Evolutionary conservation across 2,797 vertebrate species (phyloP).

Genomic region (Huso huso): DNA sequence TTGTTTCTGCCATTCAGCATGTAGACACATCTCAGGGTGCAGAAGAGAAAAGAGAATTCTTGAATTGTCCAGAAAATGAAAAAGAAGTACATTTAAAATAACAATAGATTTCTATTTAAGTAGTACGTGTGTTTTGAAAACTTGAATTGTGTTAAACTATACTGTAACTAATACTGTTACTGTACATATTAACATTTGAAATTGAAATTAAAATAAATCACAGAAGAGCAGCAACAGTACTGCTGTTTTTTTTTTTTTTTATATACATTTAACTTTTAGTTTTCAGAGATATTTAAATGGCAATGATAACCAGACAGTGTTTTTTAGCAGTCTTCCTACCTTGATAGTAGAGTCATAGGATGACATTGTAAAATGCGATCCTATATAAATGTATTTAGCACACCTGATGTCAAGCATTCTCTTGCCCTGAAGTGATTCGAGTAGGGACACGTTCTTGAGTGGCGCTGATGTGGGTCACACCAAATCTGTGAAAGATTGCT

Average conservation of each 20-base stretch:
- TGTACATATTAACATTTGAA: background rate
- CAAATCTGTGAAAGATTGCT: no score
- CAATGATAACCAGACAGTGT: background rate
- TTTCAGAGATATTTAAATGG: no score
- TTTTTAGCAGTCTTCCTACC: background rate
- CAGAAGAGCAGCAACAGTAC: no score
- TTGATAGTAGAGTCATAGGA: background rate
- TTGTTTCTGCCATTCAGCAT: slow-evolving; percentile 14
- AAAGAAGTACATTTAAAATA: background rate
- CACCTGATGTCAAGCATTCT: no score
- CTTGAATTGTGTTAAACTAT: background rate
- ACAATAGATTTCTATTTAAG: background rate
- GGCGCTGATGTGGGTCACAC: no score
- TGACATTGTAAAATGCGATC: no score
- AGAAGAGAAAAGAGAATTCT: slow-evolving; percentile 12
- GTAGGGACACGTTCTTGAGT: no score
- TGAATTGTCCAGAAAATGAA: slow-evolving; percentile 12
- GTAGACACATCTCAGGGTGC: slow-evolving; percentile 20
- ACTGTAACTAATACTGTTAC: background rate
- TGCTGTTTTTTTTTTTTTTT: no score
- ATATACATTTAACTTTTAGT: no score
- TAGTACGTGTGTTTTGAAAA: background rate
- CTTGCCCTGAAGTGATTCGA: no score
- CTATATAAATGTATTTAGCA: no score
- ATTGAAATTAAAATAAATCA: no score